Evolutionary conservation across 2,113 vertebrate species (phyloP).

Genomic region (Pachyramphus minor): DNA sequence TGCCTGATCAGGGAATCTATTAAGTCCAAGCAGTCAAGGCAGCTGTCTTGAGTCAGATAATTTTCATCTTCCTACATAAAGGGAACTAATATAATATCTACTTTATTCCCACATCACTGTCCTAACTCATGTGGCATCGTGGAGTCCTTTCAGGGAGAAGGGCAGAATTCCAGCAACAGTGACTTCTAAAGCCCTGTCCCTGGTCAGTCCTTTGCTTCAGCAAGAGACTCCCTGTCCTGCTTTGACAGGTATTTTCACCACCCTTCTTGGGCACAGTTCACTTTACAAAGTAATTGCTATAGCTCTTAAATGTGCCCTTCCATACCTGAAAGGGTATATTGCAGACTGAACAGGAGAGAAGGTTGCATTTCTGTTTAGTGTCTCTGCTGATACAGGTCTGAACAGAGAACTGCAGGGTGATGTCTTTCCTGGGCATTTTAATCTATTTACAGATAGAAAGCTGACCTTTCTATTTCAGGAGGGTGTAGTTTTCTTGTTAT

Average conservation of each 20-base stretch:
- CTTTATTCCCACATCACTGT: neutral
- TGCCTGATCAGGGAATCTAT: conserved; percentile 24
- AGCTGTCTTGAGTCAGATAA: conserved; percentile 28
- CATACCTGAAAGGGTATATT: neutral
- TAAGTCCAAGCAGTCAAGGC: conserved; percentile 1
- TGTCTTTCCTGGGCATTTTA: neutral
- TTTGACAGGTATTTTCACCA: neutral
- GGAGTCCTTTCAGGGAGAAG: neutral
- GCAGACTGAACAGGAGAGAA: neutral
- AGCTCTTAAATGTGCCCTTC: neutral
- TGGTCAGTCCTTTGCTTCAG: neutral
- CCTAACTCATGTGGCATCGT: neutral
- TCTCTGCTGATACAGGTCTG: fast-evolving
- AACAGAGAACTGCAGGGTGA: neutral
- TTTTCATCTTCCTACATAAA: conserved; percentile 31
- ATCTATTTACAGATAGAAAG: neutral
- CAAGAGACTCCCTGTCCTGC: neutral
- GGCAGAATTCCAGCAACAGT: neutral
- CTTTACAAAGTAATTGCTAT: neutral
- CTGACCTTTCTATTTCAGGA: conserved; percentile 2
- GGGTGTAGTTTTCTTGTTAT: neutral
- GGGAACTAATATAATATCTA: neutral
- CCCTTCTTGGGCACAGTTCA: neutral
- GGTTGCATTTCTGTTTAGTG: neutral
- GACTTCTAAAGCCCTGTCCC: neutral